These are phyloP conservation scores for Parauchenoglanis ngamensis DNA, from an alignment of 2,797 vertebrate genomes.

Conservation along the genomic window DNA sequence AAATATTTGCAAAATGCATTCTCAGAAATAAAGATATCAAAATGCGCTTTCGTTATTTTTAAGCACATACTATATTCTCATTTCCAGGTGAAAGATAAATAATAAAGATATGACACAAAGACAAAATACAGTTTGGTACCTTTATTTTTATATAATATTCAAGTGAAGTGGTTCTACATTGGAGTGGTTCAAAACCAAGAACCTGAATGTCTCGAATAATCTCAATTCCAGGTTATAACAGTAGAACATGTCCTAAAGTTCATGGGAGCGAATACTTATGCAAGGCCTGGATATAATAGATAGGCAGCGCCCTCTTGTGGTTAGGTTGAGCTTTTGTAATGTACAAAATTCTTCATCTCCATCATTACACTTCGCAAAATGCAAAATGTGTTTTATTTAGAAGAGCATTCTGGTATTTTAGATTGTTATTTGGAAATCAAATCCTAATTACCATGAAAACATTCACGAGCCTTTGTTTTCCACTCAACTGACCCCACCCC, in stretches of 20 bases:
- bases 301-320: constrained; percentile 66
- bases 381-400: neutral
- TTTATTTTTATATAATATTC: neutral
- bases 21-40: neutral
- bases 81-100: too few species aligned
- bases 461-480: neutral
- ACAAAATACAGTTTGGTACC: neutral
- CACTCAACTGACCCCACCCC: neutral
- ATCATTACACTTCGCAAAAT: too few species aligned
- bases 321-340: neutral
- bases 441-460: neutral
- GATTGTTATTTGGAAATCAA: neutral
- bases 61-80: too few species aligned
- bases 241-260: neutral
- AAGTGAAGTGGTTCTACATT: neutral
- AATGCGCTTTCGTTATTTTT: neutral
- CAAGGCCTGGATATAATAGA: constrained; percentile 14
- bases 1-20: neutral
- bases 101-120: too few species aligned
- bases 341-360: neutral
- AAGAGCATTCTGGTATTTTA: neutral
- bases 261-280: neutral
- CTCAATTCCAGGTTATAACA: neutral
- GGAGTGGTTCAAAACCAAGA: neutral
- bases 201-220: neutral